Conservation (phyloP, 2,888 invertebrate species). For the Dynastes grantii region DNA sequence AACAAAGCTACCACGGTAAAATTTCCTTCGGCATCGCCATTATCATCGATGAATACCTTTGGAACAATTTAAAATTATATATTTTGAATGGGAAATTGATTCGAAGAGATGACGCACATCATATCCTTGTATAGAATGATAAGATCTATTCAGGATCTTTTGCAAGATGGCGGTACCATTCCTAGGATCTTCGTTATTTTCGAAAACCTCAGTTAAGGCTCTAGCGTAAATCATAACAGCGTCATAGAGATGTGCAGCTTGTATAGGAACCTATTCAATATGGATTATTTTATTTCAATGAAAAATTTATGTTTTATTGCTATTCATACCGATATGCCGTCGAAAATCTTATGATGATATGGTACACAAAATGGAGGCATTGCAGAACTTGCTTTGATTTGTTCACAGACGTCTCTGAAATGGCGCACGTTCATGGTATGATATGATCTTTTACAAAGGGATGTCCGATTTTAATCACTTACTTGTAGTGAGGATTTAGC, state of each 20-base stretch:
- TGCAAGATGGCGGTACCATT: conserved; percentile 85
- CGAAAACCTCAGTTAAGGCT: conserved; percentile 83
- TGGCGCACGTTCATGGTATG: conserved; percentile 30
- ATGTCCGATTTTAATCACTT: conserved; percentile 66
- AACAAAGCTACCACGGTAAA: conserved; percentile 88
- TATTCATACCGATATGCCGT: conserved; percentile 78
- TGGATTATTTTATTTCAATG: too few species aligned
- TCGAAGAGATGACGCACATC: conserved; percentile 74
- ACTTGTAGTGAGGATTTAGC: conserved; percentile 83
- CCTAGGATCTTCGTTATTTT: conserved; percentile 78
- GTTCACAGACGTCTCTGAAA: conserved; percentile 78
- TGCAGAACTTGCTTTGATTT: conserved; percentile 81
- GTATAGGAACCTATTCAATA: conserved; percentile 80
- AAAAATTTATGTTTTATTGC: too few species aligned
- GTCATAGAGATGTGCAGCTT: conserved; percentile 90
- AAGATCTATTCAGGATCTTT: conserved; percentile 83
- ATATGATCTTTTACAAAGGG: neutral
- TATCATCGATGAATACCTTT: conserved; percentile 87
- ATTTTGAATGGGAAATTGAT: neutral
- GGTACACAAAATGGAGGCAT: conserved; percentile 85
- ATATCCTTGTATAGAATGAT: conserved; percentile 85
- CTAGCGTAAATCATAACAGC: conserved; percentile 90
- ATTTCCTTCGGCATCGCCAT: conserved; percentile 94
- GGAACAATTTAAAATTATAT: conserved; percentile 29
- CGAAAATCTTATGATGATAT: conserved; percentile 82